Evolutionary conservation across 2,797 vertebrate genomes (phyloP), one percentile per base, ranked within the genome.

Genomic region (Tamandua tetradactyla): DNA sequence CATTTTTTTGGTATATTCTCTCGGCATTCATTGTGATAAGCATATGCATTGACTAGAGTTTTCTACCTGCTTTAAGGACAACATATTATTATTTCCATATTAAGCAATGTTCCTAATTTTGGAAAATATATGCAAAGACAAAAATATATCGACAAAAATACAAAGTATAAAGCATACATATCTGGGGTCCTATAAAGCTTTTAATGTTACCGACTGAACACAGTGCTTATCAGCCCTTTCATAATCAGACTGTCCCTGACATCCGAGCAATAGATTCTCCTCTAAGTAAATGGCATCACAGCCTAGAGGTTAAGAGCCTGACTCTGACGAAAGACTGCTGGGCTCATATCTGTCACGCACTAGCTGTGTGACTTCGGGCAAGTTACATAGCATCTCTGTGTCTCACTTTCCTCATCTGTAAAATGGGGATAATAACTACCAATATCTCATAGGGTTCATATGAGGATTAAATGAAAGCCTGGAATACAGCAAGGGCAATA

Each of bases 131-230:
- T 18, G 69, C 27, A 68, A 80, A 87, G 35, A 66, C 23, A 91
- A 66, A 75, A 66, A 76, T 86, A 79, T 32, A 89, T 0, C 47
- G 94, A 78, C 37, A 91, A 74, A 94, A 71, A 64, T 5, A 20
- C 17, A n/a, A 62, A 80, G 42, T 81, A 42, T 75, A 89, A 62
- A 84, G n/a, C 17, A 23, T 22, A 49, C 40, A 23, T 23, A 37
- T n/a, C 20, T 40, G 20, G 55, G 13, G 5, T 12, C 27, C 10
- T 40, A 25, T 14, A 61, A 23, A 71, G 57, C 30, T 40, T 61
- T 44, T 32, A 12, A 5, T 66, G 49, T 66, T 10, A 68, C 32
- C 17, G 4, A 61, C 61, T n/a, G 37, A 61, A 40, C 27, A 7
- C 12, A 32, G 59, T 3, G 7, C 20, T 32, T 40, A 5, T n/a